phyloP scores from a whole-genome alignment of 2,888 invertebrate species.

The Mycalesis mineus region DNA sequence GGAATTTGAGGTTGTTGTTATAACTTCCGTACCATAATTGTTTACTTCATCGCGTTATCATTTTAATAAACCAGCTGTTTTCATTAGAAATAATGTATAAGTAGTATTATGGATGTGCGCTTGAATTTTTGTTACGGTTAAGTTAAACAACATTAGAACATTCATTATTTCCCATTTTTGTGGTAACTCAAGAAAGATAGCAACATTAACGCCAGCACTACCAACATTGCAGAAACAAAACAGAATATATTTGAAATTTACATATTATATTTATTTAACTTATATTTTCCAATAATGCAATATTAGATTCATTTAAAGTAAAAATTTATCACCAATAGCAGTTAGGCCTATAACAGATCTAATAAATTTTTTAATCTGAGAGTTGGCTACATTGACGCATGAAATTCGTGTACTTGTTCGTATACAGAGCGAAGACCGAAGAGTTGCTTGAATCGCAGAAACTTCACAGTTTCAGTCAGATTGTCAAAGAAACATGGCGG shows the following conservation, averaged over 20 bases:
- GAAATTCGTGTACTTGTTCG: constrained; percentile 35
- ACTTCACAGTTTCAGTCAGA: constrained; percentile 43
- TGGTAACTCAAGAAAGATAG: not conserved
- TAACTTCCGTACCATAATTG: no score
- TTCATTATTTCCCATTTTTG: not conserved
- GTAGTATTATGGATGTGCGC: no score
- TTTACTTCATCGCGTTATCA: no score
- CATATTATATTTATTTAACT: not conserved
- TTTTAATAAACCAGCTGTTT: no score
- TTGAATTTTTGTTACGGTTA: no score
- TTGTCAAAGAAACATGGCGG: constrained; percentile 79
- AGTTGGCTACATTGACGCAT: constrained; percentile 35
- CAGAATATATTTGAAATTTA: not conserved
- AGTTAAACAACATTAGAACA: no score
- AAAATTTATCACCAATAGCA: no score
- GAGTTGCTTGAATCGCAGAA: constrained; percentile 18
- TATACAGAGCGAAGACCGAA: not conserved
- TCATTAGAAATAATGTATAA: no score
- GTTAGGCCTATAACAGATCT: no score
- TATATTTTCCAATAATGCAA: no score
- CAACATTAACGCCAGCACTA: not conserved
- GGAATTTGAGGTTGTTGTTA: no score
- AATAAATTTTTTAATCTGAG: not conserved
- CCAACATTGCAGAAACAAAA: not conserved
- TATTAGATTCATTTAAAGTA: no score